These are phyloP conservation scores for Selenia dentaria DNA, from an alignment of 2,888 invertebrate genomes.

Conservation along the genomic window DNA sequence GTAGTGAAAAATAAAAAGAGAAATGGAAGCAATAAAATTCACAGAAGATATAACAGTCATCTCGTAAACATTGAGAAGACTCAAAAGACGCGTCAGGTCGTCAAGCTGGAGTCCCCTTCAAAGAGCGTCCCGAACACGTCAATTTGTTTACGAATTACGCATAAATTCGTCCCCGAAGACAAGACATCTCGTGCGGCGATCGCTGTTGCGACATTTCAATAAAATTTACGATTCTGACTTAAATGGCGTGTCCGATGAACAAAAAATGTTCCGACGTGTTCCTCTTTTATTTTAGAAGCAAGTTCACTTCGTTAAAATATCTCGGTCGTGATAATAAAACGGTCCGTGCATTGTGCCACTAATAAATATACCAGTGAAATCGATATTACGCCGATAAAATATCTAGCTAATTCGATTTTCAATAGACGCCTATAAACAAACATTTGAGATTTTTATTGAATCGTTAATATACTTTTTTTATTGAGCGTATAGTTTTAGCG, in stretches of 20 bases:
- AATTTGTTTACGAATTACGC: conserved; percentile 84
- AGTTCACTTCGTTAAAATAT: conserved; percentile 80
- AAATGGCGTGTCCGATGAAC: conserved; percentile 79
- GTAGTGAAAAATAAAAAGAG: conserved; percentile 32
- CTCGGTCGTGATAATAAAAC: conserved; percentile 73
- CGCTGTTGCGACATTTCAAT: conserved; percentile 83
- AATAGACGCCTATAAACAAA: conserved; percentile 40
- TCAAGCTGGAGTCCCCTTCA: conserved; percentile 68
- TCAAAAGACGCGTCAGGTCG: conserved; percentile 76
- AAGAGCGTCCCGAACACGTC: conserved; percentile 74
- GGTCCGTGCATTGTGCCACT: conserved; percentile 64
- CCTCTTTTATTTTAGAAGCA: conserved; percentile 77
- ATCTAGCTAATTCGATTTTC: conserved; percentile 43
- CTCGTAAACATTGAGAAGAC: conserved; percentile 56
- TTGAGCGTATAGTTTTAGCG: conserved; percentile 33
- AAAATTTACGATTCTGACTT: conserved; percentile 84
- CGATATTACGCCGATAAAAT: conserved; percentile 53
- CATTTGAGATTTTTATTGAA: conserved; percentile 37
- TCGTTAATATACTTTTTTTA: conserved; percentile 31
- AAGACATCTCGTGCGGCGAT: conserved; percentile 81
- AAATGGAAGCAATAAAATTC: conserved; percentile 46
- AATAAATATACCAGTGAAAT: conserved; percentile 66
- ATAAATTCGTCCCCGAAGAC: conserved; percentile 82
- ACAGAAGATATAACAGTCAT: conserved; percentile 50
- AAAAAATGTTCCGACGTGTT: conserved; percentile 74